Evolutionary conservation across 2,888 invertebrate genomes (phyloP), one percentile per base, ranked within the genome.

Genomic region (Aleiodes leptofemur): DNA sequence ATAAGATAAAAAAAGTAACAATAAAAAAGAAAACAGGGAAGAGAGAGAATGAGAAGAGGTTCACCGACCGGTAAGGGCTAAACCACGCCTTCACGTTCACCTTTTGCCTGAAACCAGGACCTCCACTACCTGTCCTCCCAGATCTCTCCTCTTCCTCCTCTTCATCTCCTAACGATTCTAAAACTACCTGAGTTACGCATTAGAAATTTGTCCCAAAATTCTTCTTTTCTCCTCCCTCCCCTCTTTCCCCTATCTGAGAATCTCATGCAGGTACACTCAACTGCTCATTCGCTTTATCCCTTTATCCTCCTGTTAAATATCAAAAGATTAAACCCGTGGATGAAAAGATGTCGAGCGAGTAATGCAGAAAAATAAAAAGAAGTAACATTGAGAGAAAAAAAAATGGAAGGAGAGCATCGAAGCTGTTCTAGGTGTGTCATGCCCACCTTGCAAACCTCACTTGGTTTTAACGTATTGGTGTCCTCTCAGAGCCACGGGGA

Each of bases 41-140:
- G 69, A 75, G 70, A 38, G 75, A 71, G 61, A 76, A 75, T 61
- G 61, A 69, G 61, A 76, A 79, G 68, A 68, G 80, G 78, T 74
- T 43, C 79, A 80, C 71, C 76, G 79, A 79, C 78, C 79, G 76
- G 66, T 57, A 68, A 70, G 57, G 73, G 69, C 69, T 73, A 74
- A 73, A 76, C 80, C 80, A 79, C 80, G 81, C 81, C 79, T 77
- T 79, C 78, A 74, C 77, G 69, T 78, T 81, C 77, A 74, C 75
- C 75, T 79, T 79, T 78, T 74, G 70, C 78, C 55, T 72, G 56
- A 77, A 69, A 77, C 29, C 14, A 51, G 31, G 34, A 31, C 34
- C 31, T 68, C 23, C 38, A 16, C 64, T 68, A 59, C 64, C 68
- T 57, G 56, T 59, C 53, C 68, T 66, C 38, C 56, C 73, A 43